Conservation (phyloP, 1,140 invertebrate genomes). For the Tenebrio molitor region DNA sequence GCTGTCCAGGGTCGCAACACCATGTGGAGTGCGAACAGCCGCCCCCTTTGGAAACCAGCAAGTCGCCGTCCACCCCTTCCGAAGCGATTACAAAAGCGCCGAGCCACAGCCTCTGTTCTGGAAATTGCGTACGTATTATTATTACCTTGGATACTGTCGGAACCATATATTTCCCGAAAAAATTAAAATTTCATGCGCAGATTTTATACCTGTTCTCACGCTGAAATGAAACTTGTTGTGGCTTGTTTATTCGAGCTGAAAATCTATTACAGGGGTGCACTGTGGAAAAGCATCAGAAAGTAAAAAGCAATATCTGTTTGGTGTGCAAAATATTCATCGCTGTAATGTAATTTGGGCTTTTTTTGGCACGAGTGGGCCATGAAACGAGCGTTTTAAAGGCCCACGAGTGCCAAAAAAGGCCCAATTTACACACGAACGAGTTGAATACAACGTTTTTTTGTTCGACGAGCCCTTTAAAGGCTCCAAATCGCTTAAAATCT, state of each 20-base stretch:
- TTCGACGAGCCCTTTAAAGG: too few relatives aligned
- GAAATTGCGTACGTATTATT: slow-evolving; percentile 63
- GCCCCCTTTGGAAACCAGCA: slow-evolving; percentile 55
- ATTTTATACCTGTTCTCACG: not conserved
- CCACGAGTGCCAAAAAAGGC: too few relatives aligned
- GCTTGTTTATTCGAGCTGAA: not conserved
- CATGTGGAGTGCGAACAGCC: slow-evolving; percentile 59
- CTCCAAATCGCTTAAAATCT: too few relatives aligned
- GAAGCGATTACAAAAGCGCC: slow-evolving; percentile 62
- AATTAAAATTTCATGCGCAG: not conserved
- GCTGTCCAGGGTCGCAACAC: slow-evolving; percentile 64
- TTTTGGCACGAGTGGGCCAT: too few relatives aligned
- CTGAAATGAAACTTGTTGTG: not conserved
- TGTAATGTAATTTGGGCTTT: too few relatives aligned
- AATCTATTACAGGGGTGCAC: too few relatives aligned
- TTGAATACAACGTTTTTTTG: too few relatives aligned
- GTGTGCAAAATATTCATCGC: too few relatives aligned
- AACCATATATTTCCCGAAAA: not conserved
- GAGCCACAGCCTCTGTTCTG: slow-evolving; percentile 55
- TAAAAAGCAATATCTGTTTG: too few relatives aligned
- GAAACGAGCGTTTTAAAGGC: too few relatives aligned
- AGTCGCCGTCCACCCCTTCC: slow-evolving; percentile 53
- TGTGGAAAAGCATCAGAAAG: too few relatives aligned
- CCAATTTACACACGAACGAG: too few relatives aligned
- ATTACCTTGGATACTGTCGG: not conserved